Evolutionary conservation across 1,140 invertebrate genomes (phyloP).

Genomic region (Drosophila willistoni): DNA sequence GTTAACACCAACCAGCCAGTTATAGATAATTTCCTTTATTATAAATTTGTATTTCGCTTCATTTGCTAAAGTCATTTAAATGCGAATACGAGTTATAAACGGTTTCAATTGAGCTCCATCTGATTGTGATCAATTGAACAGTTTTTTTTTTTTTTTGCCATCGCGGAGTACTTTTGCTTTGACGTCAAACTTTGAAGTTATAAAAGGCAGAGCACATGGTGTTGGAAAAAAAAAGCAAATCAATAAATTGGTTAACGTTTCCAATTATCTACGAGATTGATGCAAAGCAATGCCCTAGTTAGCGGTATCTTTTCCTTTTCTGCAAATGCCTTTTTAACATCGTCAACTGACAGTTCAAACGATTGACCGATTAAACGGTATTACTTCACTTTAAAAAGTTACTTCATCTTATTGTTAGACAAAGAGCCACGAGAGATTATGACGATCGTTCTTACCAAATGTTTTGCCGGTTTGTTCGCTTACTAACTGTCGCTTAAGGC

Average conservation of each 20-base stretch:
- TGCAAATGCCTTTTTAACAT: too few relatives aligned
- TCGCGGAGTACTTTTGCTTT: neutral
- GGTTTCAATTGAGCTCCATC: conserved; percentile 7
- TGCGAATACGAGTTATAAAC: neutral
- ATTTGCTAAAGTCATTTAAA: conserved; percentile 5
- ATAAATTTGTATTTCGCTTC: neutral
- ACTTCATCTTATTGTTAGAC: too few relatives aligned
- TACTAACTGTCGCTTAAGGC: too few relatives aligned
- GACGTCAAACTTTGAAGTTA: conserved; percentile 16
- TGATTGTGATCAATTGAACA: conserved; percentile 17
- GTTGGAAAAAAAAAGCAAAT: conserved; percentile 6
- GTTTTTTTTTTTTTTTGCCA: too few relatives aligned
- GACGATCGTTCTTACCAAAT: too few relatives aligned
- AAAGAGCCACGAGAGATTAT: too few relatives aligned
- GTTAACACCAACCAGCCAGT: conserved; percentile 5
- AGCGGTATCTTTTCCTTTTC: neutral
- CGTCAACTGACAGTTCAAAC: too few relatives aligned
- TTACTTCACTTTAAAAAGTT: too few relatives aligned
- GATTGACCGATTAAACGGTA: too few relatives aligned
- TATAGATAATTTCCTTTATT: conserved; percentile 25
- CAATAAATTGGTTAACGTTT: conserved; percentile 10
- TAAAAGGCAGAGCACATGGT: neutral
- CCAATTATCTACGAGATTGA: neutral
- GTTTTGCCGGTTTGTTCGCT: too few relatives aligned
- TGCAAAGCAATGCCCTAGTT: neutral